Percentiles rank a stretch among this genome's conserved stretches.
Conservation (phyloP, 2,113 vertebrate species). For the Caloenas nicobarica region DNA sequence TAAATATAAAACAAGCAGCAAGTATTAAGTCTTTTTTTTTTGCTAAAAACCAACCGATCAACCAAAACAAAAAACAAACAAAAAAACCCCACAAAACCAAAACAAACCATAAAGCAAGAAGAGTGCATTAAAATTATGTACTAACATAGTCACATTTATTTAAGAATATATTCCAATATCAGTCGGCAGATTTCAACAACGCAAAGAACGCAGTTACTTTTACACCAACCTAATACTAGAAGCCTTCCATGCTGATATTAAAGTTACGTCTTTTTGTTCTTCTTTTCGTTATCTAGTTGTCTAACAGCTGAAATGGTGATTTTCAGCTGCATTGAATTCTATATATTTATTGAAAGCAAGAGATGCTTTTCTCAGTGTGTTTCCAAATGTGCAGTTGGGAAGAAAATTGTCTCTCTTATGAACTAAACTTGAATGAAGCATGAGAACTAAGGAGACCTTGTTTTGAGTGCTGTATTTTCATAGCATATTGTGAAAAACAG, state of each 20-base stretch:
- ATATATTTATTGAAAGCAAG: background rate
- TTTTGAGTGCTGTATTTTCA: accelerated
- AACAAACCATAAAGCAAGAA: too few species aligned
- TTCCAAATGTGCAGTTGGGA: background rate
- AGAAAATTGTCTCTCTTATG: background rate
- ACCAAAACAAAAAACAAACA: too few species aligned
- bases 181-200: too few species aligned
- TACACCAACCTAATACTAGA: too few species aligned
- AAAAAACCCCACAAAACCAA: too few species aligned
- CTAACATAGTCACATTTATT: too few species aligned
- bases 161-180: too few species aligned
- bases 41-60: too few species aligned
- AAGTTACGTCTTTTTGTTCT: background rate
- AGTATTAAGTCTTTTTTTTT: too few species aligned
- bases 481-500: background rate
- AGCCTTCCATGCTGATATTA: background rate
- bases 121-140: too few species aligned
- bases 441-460: background rate
- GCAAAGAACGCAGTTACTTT: too few species aligned
- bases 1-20: too few species aligned
- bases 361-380: background rate
- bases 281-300: background rate
- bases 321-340: background rate
- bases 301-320: background rate
- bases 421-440: background rate